Conservation (phyloP, 2,888 invertebrate genomes). For the Clanis bilineata region DNA sequence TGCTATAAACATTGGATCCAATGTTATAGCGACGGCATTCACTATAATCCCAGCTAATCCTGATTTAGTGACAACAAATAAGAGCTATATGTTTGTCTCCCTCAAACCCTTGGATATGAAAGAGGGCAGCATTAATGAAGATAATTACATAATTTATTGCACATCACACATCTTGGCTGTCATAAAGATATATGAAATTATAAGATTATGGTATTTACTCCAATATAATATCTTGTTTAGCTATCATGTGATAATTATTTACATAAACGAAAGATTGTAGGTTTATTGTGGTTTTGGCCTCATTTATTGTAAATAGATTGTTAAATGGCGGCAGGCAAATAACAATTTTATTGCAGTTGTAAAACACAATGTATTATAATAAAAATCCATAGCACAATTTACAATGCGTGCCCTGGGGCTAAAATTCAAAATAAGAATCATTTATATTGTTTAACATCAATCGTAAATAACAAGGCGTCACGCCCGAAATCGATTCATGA, state of each 20-base stretch:
- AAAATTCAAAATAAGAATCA: background rate
- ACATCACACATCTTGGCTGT: background rate
- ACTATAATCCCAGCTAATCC: background rate
- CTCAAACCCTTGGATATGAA: background rate
- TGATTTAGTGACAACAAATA: background rate
- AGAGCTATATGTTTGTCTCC: background rate
- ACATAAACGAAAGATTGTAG: background rate
- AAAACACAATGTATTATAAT: background rate
- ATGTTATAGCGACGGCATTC: background rate
- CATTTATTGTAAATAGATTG: background rate
- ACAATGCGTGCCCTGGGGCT: background rate
- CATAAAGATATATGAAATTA: conserved; percentile 9
- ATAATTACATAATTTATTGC: conserved; percentile 7
- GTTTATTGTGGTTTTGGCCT: background rate
- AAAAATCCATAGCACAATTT: background rate
- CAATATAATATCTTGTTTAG: background rate
- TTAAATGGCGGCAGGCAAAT: background rate
- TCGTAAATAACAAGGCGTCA: background rate
- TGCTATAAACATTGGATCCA: background rate
- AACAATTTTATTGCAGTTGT: background rate
- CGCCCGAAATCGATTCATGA: conserved; percentile 11
- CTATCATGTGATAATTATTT: background rate
- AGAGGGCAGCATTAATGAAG: background rate
- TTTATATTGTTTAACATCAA: background rate
- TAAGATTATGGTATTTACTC: background rate